A percentile compares a stretch with the other conserved stretches of the same genome.
Conservation (phyloP, 2,888 invertebrate species). For the Marasmarcha lunaedactyla region DNA sequence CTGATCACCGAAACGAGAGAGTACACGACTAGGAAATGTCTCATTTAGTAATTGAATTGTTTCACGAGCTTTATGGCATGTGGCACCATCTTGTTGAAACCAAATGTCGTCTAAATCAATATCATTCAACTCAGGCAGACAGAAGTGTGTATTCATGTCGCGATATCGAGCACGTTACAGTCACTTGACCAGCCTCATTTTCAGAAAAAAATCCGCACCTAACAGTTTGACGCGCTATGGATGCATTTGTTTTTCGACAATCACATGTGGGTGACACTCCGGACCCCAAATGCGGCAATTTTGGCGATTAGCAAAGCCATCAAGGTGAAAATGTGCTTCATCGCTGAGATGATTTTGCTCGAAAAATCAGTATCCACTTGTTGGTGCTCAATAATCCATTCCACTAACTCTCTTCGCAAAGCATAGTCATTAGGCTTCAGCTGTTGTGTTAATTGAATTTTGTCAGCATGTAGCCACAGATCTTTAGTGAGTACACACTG, state of each 20-base stretch:
- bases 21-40: too few relatives aligned
- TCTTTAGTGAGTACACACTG: constrained; percentile 6
- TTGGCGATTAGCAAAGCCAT: constrained; percentile 14
- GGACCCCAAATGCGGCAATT: constrained; percentile 15
- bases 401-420: constrained; percentile 6
- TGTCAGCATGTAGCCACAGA: constrained; percentile 11
- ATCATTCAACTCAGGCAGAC: too few relatives aligned
- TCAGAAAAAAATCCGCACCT: too few relatives aligned
- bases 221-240: background rate
- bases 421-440: constrained; percentile 12
- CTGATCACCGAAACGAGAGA: too few relatives aligned
- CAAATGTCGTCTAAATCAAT: too few relatives aligned
- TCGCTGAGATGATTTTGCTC: constrained; percentile 18
- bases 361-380: constrained; percentile 11
- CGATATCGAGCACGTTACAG: too few relatives aligned
- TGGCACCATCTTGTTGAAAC: too few relatives aligned
- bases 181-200: too few relatives aligned
- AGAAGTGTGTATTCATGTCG: too few relatives aligned
- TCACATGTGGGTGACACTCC: background rate
- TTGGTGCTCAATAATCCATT: constrained; percentile 8
- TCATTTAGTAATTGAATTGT: too few relatives aligned
- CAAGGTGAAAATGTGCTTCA: constrained; percentile 20
- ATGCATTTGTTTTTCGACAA: background rate
- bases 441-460: constrained; percentile 13
- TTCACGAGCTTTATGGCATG: too few relatives aligned